These are phyloP conservation scores for Chironomus tepperi DNA, from an alignment of 1,140 invertebrate species.

Conservation along the genomic window DNA sequence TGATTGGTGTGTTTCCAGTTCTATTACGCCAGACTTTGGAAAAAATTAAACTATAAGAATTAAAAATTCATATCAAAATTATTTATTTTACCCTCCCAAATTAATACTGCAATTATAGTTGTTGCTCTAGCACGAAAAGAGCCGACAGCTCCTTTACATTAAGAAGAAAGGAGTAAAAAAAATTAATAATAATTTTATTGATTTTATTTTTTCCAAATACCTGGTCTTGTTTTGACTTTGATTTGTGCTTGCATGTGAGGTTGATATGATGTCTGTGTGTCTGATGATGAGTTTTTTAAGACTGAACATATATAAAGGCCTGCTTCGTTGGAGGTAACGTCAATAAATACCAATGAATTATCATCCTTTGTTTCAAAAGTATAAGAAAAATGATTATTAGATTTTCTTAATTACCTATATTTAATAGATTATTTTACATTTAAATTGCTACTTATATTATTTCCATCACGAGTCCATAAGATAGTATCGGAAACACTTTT, in stretches of 20 bases:
- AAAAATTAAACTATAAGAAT: neutral
- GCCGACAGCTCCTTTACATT: neutral
- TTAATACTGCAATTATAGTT: slow-evolving; percentile 9
- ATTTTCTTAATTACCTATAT: neutral
- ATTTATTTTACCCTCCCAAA: neutral
- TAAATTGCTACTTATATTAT: neutral
- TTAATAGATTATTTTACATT: neutral
- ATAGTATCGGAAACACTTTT: neutral
- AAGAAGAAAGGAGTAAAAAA: neutral
- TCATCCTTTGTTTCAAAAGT: neutral
- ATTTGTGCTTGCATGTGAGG: neutral
- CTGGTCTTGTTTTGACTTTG: neutral
- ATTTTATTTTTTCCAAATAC: no score
- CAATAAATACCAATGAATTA: slow-evolving; percentile 3
- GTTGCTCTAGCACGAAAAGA: neutral
- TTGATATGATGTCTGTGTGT: neutral
- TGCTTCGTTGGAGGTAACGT: neutral
- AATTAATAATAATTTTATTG: neutral
- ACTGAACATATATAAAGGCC: slow-evolving; percentile 9
- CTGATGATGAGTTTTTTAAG: neutral
- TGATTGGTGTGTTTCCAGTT: neutral
- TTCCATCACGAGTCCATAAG: neutral
- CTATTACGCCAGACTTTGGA: neutral
- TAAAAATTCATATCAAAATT: neutral
- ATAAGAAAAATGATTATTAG: neutral